A percentile compares a stretch with the other conserved stretches of the same genome.
These are phyloP conservation scores for Chelonoidis abingdonii DNA, from an alignment of 2,113 vertebrate species.

Conservation along the genomic window DNA sequence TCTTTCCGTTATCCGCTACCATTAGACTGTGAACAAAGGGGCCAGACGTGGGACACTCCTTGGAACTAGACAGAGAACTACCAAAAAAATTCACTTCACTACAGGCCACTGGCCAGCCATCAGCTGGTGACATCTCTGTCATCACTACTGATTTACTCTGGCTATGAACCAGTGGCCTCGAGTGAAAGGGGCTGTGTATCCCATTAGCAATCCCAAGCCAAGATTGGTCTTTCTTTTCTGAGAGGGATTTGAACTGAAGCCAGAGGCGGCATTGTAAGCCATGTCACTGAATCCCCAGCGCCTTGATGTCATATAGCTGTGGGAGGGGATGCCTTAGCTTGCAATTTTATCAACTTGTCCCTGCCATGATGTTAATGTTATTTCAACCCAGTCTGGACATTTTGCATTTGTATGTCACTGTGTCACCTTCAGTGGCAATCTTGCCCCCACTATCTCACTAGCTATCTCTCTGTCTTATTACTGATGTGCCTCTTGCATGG, in stretches of 20 bases:
- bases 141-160: not conserved
- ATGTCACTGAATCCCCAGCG: not conserved
- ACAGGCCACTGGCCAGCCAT: not conserved
- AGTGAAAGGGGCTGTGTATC: constrained; percentile 5
- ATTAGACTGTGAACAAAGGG: not conserved
- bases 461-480: not conserved
- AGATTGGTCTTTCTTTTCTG: not conserved
- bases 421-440: constrained; percentile 37
- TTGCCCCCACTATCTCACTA: constrained; percentile 9
- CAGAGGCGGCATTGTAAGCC: not conserved
- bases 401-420: not conserved
- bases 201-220: constrained; percentile 22
- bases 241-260: constrained; percentile 13
- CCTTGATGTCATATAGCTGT: not conserved
- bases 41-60: not conserved
- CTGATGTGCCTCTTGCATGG: not conserved
- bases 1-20: not conserved
- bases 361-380: not conserved
- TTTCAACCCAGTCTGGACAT: not conserved
- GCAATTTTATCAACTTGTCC: constrained; percentile 27
- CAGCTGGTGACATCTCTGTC: not conserved
- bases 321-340: not conserved
- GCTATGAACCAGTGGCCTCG: constrained; percentile 47
- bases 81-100: not conserved
- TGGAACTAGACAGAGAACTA: not conserved